A percentile compares a stretch with the other conserved stretches of the same genome.
Evolutionary conservation across 2,113 vertebrate species (phyloP).

Genomic region (Brachyistius frenatus): DNA sequence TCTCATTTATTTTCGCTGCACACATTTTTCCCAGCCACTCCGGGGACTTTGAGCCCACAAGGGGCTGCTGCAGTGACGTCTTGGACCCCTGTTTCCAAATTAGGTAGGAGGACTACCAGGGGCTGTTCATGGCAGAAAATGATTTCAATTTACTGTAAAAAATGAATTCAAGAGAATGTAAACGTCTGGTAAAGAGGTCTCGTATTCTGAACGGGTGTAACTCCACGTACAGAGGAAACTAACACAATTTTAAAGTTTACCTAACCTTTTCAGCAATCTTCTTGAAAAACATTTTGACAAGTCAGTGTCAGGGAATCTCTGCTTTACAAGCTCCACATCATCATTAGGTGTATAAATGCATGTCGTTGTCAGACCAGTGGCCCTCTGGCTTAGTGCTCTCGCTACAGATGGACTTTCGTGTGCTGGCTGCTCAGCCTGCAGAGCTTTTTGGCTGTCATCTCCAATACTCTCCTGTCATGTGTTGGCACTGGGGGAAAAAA

Average conservation of each 20-base stretch:
- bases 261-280: too few relatives aligned
- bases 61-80: conserved; percentile 4
- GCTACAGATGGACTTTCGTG: conserved; percentile 33
- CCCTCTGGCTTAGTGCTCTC: neutral
- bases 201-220: neutral
- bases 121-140: neutral
- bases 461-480: neutral
- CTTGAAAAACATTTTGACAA: neutral
- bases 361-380: neutral
- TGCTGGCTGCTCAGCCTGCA: conserved; percentile 31
- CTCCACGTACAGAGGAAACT: neutral
- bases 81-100: conserved; percentile 26
- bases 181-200: neutral
- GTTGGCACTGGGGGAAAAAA: conserved; percentile 7
- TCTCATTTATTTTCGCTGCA: neutral
- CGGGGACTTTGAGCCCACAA: neutral
- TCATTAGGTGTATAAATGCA: neutral
- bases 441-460: conserved; percentile 20
- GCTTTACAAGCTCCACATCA: neutral
- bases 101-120: neutral
- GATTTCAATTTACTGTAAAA: neutral
- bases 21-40: conserved; percentile 20
- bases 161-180: neutral
- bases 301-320: neutral
- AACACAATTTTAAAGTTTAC: too few relatives aligned